These are phyloP conservation scores for Thaumatotibia leucotreta DNA, from an alignment of 1,140 invertebrate species.

Conservation along the genomic window DNA sequence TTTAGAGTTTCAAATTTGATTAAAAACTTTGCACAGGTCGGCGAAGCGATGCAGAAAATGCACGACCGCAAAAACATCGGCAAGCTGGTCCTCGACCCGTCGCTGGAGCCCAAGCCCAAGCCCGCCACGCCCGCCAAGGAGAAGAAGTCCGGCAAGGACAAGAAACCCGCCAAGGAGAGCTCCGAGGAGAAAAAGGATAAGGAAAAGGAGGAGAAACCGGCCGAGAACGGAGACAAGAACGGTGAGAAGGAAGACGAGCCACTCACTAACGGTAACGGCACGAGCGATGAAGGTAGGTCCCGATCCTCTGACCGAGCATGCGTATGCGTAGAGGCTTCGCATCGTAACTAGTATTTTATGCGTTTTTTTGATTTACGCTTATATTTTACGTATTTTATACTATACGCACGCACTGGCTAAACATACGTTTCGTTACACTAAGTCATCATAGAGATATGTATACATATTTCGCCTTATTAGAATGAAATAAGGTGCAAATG, in stretches of 20 bases:
- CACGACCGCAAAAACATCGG: constrained; percentile 94
- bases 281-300: constrained; percentile 74
- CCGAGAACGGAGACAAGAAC: constrained; percentile 70
- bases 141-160: constrained; percentile 82
- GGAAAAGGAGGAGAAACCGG: constrained; percentile 79
- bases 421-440: constrained; percentile 23
- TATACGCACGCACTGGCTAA: constrained; percentile 37
- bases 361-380: constrained; percentile 34
- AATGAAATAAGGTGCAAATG: constrained; percentile 7
- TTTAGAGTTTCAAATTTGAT: no score
- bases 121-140: constrained; percentile 85
- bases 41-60: constrained; percentile 94
- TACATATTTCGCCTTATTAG: constrained; percentile 14
- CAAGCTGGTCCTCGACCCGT: constrained; percentile 90
- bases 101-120: constrained; percentile 86
- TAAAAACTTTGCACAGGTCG: constrained; percentile 75
- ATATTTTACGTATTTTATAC: constrained; percentile 24
- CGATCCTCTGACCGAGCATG: constrained; percentile 65
- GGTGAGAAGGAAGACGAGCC: constrained; percentile 60
- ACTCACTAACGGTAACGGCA: constrained; percentile 75
- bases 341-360: constrained; percentile 25
- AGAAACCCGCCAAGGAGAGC: constrained; percentile 80
- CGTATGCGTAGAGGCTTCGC: constrained; percentile 53
- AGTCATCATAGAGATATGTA: constrained; percentile 15
- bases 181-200: constrained; percentile 83